These are phyloP conservation scores for Vanessa cardui DNA, from an alignment of 2,888 invertebrate species.

Conservation along the genomic window DNA sequence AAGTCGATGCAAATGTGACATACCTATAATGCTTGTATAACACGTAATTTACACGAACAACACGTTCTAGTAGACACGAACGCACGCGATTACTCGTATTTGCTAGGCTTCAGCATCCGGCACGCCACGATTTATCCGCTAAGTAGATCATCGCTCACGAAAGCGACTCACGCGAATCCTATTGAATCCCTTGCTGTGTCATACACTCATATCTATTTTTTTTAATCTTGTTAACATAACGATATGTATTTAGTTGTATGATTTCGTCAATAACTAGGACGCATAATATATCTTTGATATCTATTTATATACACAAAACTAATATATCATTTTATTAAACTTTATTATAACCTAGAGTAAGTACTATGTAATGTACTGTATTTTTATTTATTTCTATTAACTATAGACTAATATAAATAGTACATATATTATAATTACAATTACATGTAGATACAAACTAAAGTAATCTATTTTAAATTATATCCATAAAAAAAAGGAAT, in stretches of 20 bases:
- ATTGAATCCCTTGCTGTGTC: conserved; percentile 46
- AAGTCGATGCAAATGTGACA: neutral
- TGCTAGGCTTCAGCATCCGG: conserved; percentile 80
- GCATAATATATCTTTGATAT: too few relatives aligned
- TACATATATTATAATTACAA: too few relatives aligned
- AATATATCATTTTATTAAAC: too few relatives aligned
- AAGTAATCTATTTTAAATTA: too few relatives aligned
- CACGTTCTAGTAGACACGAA: conserved; percentile 20
- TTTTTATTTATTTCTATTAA: too few relatives aligned
- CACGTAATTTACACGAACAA: conserved; percentile 30
- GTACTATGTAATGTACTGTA: too few relatives aligned
- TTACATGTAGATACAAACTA: too few relatives aligned
- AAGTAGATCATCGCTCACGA: conserved; percentile 80
- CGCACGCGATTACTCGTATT: conserved; percentile 55
- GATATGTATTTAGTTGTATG: neutral
- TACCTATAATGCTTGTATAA: conserved; percentile 9
- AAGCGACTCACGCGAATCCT: conserved; percentile 70
- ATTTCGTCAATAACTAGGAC: neutral
- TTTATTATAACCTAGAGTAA: too few relatives aligned
- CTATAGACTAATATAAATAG: too few relatives aligned
- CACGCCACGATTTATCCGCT: conserved; percentile 70
- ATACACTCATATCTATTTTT: conserved; percentile 29
- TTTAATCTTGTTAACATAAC: conserved; percentile 31
- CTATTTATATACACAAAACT: too few relatives aligned
- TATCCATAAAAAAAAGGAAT: too few relatives aligned